Conservation (phyloP, 2,113 vertebrate genomes). For the Syrmaticus mikado region DNA sequence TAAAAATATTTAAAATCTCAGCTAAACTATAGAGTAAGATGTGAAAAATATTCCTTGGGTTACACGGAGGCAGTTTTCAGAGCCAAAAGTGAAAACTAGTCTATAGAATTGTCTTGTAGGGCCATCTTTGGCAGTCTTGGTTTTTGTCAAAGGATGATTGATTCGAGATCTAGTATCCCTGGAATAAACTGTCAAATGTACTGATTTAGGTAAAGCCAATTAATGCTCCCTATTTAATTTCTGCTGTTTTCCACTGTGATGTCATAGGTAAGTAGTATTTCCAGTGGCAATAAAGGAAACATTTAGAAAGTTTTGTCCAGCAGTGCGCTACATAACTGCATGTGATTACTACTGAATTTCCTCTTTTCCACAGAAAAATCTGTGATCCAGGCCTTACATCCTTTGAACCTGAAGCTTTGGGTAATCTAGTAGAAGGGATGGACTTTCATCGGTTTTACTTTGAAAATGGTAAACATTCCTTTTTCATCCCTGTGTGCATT, state of each 20-base stretch:
- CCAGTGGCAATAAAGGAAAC: not conserved
- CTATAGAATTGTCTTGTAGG: not conserved
- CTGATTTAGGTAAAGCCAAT: not conserved
- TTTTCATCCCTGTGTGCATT: not conserved
- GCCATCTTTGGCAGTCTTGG: not conserved
- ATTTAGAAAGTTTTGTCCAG: not conserved
- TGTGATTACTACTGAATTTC: not conserved
- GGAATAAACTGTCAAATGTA: not conserved
- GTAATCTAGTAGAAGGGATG: slow-evolving; percentile 96
- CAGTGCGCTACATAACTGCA: not conserved
- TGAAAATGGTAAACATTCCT: slow-evolving; percentile 86
- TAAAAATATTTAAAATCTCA: not conserved
- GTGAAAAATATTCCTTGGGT: not conserved
- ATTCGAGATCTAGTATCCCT: not conserved
- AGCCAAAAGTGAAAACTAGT: not conserved
- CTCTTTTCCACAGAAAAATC: slow-evolving; percentile 87
- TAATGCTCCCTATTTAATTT: not conserved
- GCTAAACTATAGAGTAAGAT: not conserved
- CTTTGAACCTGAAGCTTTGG: slow-evolving; percentile 96
- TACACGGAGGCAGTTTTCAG: not conserved
- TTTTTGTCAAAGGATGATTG: not conserved
- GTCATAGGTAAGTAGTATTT: not conserved
- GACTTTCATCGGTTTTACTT: slow-evolving; percentile 99
- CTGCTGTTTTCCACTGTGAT: not conserved
- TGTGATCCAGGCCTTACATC: slow-evolving; percentile 96